Conservation (phyloP, 2,113 vertebrate species). For the Corythaeola cristata region DNA sequence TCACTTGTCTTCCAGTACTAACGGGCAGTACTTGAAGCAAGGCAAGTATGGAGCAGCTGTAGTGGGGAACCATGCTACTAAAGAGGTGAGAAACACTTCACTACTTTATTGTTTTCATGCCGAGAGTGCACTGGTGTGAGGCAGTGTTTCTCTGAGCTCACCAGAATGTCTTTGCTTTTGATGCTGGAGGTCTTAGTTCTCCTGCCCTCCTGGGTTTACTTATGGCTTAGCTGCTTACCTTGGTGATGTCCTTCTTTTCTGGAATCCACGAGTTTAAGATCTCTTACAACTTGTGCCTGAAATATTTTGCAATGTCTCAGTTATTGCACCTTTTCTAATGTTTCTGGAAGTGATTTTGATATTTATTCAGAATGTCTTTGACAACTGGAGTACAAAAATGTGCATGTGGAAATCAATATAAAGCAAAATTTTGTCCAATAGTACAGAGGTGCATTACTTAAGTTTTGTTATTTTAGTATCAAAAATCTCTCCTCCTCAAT, state of each 20-base stretch:
- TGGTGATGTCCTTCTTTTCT: background rate
- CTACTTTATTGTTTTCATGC: background rate
- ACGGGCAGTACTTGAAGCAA: conserved; percentile 92
- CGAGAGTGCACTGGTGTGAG: fast-evolving
- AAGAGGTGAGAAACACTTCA: conserved; percentile 82
- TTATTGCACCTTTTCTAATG: background rate
- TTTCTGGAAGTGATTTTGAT: background rate
- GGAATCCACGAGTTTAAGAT: background rate
- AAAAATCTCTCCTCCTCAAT: background rate
- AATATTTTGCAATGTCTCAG: background rate
- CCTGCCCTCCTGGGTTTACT: background rate
- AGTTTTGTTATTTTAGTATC: background rate
- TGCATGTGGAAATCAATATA: background rate
- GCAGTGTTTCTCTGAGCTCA: background rate
- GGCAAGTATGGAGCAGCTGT: conserved; percentile 95
- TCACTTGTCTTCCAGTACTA: conserved; percentile 77
- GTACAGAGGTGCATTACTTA: background rate
- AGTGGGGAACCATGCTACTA: conserved; percentile 85
- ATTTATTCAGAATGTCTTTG: background rate
- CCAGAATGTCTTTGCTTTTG: background rate
- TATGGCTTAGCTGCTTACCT: background rate
- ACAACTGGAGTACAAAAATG: background rate
- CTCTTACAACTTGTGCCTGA: background rate
- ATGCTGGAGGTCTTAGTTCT: background rate
- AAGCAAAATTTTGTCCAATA: background rate